These are phyloP conservation scores for Hyposoter didymator DNA, from an alignment of 2,888 invertebrate genomes.

Conservation along the genomic window DNA sequence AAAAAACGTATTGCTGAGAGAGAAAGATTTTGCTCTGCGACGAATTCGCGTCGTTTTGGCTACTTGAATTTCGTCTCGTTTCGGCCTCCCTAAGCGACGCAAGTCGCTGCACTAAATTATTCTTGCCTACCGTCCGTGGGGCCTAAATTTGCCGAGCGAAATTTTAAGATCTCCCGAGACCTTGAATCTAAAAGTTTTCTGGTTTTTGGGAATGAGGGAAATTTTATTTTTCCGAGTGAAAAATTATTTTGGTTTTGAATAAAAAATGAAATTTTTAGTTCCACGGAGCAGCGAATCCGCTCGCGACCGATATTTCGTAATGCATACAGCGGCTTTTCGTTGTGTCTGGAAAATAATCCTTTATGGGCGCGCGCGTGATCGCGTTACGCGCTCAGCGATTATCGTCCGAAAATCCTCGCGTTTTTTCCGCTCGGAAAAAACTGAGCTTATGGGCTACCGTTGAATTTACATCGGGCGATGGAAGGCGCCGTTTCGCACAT, in stretches of 20 bases:
- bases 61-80: slow-evolving; percentile 50
- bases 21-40: slow-evolving; percentile 12
- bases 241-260: background rate
- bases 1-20: background rate
- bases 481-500: slow-evolving; percentile 29
- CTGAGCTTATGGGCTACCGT: slow-evolving; percentile 29
- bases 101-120: slow-evolving; percentile 59
- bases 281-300: slow-evolving; percentile 13
- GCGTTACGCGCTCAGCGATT: slow-evolving; percentile 64
- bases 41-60: slow-evolving; percentile 43
- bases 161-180: slow-evolving; percentile 31
- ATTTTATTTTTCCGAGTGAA: too few relatives aligned
- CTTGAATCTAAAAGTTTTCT: slow-evolving; percentile 44
- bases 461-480: slow-evolving; percentile 30
- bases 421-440: slow-evolving; percentile 38
- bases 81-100: slow-evolving; percentile 15
- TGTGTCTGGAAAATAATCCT: slow-evolving; percentile 64
- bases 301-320: slow-evolving; percentile 9
- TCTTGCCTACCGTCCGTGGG: slow-evolving; percentile 44
- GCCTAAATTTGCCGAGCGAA: slow-evolving; percentile 23
- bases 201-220: too few relatives aligned
- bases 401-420: slow-evolving; percentile 36
- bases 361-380: slow-evolving; percentile 63
- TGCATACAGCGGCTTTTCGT: slow-evolving; percentile 29
- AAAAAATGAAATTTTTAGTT: background rate